Evolutionary conservation across 2,113 vertebrate species (phyloP).

Genomic region (Halcyon senegalensis): DNA sequence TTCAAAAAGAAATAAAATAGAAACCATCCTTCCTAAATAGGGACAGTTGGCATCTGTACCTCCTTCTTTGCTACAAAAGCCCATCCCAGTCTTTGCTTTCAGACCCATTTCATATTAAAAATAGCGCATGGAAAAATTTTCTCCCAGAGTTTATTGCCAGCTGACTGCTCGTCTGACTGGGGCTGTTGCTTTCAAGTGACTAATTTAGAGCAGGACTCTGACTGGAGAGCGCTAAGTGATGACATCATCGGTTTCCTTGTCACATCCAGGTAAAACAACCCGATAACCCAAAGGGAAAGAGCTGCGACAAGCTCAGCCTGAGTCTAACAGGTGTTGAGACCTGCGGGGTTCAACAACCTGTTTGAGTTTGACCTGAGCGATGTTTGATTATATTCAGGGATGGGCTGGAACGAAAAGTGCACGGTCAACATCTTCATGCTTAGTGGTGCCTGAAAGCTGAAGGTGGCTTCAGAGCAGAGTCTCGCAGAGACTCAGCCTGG

Average conservation of each 20-base stretch:
- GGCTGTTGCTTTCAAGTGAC: slow-evolving; percentile 19
- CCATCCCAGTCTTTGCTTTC: slow-evolving; percentile 49
- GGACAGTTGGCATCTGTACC: slow-evolving; percentile 18
- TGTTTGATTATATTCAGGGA: neutral
- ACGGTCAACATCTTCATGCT: neutral
- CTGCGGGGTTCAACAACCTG: fast-evolving
- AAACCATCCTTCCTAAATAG: slow-evolving; percentile 49
- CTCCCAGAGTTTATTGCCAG: slow-evolving; percentile 66
- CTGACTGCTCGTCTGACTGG: neutral
- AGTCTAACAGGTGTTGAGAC: neutral
- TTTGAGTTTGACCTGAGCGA: neutral
- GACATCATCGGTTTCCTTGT: neutral
- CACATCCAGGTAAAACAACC: neutral
- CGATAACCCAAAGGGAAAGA: neutral
- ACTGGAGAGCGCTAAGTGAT: neutral
- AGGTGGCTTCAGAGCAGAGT: neutral
- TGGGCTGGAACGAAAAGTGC: neutral
- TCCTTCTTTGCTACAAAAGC: slow-evolving; percentile 36
- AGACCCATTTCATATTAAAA: slow-evolving; percentile 47
- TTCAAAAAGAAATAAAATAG: neutral
- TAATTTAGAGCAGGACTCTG: neutral
- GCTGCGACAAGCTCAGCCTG: neutral
- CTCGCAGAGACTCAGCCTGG: neutral
- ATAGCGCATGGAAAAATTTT: slow-evolving; percentile 70
- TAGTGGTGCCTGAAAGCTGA: neutral